Conservation (phyloP, 2,888 invertebrate species). For the Drosophila picticornis region DNA sequence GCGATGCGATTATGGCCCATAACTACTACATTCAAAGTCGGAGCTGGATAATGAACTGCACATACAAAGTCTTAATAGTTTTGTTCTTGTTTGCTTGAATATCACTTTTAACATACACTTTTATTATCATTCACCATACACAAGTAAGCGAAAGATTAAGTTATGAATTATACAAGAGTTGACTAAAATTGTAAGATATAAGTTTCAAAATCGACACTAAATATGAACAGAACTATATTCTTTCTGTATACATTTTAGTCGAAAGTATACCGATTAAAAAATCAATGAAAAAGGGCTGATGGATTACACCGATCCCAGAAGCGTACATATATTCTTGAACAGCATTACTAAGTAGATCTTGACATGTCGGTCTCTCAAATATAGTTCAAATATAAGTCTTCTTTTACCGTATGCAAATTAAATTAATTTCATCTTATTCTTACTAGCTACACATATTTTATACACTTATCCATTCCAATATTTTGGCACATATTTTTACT, state of each 20-base stretch:
- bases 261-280: too few species aligned
- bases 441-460: too few species aligned
- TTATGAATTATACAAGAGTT: neutral
- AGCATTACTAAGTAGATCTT: neutral
- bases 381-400: too few species aligned
- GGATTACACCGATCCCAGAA: neutral
- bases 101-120: slow-evolving; percentile 17
- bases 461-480: neutral
- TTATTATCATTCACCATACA: neutral
- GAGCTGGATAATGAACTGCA: slow-evolving; percentile 30
- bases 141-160: neutral
- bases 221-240: neutral
- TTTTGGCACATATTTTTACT: neutral
- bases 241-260: too few species aligned
- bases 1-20: slow-evolving; percentile 31
- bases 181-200: neutral
- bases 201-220: too few species aligned
- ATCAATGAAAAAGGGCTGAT: neutral
- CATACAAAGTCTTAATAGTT: slow-evolving; percentile 37
- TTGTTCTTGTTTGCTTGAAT: slow-evolving; percentile 16
- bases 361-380: too few species aligned
- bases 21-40: slow-evolving; percentile 6
- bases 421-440: too few species aligned
- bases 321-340: neutral
- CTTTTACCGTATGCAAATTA: too few species aligned